These are phyloP conservation scores for Leptonema lineaticorne DNA, from an alignment of 1,140 invertebrate genomes.

Conservation along the genomic window DNA sequence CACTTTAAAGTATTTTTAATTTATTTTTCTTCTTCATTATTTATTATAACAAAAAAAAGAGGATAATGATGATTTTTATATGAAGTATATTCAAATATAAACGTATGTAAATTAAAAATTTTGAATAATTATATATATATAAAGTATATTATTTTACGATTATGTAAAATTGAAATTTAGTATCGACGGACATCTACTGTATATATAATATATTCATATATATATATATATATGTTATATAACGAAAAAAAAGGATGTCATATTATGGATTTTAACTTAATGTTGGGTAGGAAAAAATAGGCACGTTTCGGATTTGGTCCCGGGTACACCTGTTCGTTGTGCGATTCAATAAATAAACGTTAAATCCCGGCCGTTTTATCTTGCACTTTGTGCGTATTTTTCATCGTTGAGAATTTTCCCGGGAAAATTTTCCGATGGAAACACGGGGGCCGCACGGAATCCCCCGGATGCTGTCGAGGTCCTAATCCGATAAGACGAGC, in stretches of 20 bases:
- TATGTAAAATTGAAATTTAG: no score
- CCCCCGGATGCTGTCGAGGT: background rate
- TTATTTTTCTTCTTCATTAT: no score
- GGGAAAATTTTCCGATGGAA: background rate
- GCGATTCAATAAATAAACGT: constrained; percentile 37
- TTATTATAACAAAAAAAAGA: no score
- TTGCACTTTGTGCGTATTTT: constrained; percentile 12
- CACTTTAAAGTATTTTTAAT: no score
- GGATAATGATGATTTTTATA: no score
- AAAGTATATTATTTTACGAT: no score
- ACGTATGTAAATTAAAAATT: no score
- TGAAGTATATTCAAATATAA: no score
- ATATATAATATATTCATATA: no score
- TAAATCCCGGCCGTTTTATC: constrained; percentile 19
- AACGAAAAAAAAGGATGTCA: background rate
- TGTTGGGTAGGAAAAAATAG: background rate
- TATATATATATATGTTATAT: background rate
- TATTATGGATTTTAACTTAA: no score
- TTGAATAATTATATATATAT: no score
- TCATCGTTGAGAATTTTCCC: background rate
- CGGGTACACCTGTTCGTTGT: background rate
- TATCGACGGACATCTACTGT: no score
- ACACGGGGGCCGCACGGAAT: constrained; percentile 6
- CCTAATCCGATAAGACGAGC: background rate
- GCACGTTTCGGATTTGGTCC: background rate